These are phyloP conservation scores for Anolis sagrei DNA, from an alignment of 2,113 vertebrate species.

Conservation along the genomic window DNA sequence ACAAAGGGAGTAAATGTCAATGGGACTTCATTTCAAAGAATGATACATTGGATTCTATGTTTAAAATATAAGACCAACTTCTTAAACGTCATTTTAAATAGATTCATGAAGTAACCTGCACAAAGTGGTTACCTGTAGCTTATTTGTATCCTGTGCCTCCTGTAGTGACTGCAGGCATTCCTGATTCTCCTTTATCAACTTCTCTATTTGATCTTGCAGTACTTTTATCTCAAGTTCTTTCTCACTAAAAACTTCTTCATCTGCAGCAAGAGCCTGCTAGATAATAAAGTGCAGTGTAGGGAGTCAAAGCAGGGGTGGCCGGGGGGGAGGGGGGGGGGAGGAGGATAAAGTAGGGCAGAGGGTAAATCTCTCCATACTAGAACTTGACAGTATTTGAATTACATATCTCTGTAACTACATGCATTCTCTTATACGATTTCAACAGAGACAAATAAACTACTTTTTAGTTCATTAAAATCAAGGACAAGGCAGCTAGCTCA, in stretches of 20 bases:
- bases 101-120: not conserved
- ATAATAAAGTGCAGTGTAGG: conserved; percentile 32
- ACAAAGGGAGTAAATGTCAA: not conserved
- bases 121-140: conserved; percentile 77
- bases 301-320: no score
- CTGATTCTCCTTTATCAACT: conserved; percentile 75
- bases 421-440: not conserved
- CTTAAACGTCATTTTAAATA: conserved; percentile 12
- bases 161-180: conserved; percentile 72
- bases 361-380: not conserved
- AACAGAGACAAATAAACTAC: not conserved
- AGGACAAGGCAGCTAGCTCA: not conserved
- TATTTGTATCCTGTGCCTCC: conserved; percentile 77
- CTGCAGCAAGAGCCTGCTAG: conserved; percentile 78
- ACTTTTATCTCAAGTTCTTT: conserved; percentile 79
- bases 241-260: conserved; percentile 78
- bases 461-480: not conserved
- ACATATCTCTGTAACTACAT: conserved; percentile 3
- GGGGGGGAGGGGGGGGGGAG: not conserved
- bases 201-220: conserved; percentile 74
- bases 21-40: not conserved
- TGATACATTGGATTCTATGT: not conserved
- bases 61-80: not conserved
- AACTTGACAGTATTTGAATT: not conserved
- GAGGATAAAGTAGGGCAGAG: no score